A percentile compares a stretch with the other conserved stretches of the same genome.
phyloP scores from a whole-genome alignment of 2,888 invertebrate species.

The Raillietiella orientalis region DNA sequence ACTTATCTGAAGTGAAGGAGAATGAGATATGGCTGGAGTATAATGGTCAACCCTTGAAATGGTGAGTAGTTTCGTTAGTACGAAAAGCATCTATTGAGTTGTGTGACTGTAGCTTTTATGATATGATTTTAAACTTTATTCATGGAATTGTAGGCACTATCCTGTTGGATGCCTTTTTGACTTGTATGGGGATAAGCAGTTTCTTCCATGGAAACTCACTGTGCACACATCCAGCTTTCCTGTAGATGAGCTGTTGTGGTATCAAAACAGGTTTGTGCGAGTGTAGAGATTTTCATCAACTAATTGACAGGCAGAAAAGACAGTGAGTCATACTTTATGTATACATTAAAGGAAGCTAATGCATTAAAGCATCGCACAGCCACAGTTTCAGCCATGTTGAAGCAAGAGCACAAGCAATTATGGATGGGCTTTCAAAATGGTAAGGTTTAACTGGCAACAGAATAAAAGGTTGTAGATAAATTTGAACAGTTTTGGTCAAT shows the following conservation, averaged over 20 bases:
- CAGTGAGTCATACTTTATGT: conserved; percentile 77
- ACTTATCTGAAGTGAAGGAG: conserved; percentile 42
- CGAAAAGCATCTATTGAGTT: too few species aligned
- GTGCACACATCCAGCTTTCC: conserved; percentile 89
- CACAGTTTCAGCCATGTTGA: conserved; percentile 65
- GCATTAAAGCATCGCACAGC: conserved; percentile 78
- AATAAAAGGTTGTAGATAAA: conserved; percentile 29
- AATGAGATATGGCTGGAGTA: conserved; percentile 82
- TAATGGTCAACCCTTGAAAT: conserved; percentile 63
- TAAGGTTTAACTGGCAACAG: conserved; percentile 13
- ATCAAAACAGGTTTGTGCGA: conserved; percentile 33
- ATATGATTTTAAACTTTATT: too few species aligned
- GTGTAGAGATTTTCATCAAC: neutral
- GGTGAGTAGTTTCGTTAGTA: conserved; percentile 15
- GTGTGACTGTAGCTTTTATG: too few species aligned
- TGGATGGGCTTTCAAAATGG: conserved; percentile 83
- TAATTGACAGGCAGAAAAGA: conserved; percentile 27
- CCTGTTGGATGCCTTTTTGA: conserved; percentile 68
- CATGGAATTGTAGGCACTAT: conserved; percentile 23
- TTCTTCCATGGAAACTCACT: conserved; percentile 68
- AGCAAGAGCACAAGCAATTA: conserved; percentile 81
- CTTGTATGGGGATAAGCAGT: conserved; percentile 27
- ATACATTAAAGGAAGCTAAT: conserved; percentile 88
- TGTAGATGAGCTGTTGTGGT: conserved; percentile 52
- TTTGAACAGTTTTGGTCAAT: conserved; percentile 99